Conservation (phyloP, 2,888 invertebrate genomes). For the Encarsia formosa region DNA sequence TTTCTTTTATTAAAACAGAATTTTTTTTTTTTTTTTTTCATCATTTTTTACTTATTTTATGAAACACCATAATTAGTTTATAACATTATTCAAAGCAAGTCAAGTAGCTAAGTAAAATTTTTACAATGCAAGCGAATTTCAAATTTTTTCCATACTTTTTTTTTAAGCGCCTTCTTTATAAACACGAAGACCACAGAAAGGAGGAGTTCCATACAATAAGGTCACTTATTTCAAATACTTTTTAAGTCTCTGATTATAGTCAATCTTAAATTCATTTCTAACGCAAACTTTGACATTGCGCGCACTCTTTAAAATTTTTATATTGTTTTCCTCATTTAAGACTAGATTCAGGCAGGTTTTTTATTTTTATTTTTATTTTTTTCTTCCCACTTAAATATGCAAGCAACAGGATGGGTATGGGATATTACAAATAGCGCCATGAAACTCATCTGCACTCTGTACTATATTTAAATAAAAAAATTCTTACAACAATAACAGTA, state of each 20-base stretch:
- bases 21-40: constrained; percentile 8
- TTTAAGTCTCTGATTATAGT: constrained; percentile 31
- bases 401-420: constrained; percentile 14
- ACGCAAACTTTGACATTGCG: constrained; percentile 22
- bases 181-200: constrained; percentile 28
- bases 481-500: too few species aligned
- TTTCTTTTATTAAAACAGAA: constrained; percentile 7
- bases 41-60: constrained; percentile 13
- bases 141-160: constrained; percentile 11
- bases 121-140: too few species aligned
- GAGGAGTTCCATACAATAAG: constrained; percentile 37
- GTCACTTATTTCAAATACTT: constrained; percentile 41
- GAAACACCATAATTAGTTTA: too few species aligned
- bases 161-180: constrained; percentile 10
- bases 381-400: constrained; percentile 14
- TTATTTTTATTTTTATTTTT: constrained; percentile 18
- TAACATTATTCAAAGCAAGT: too few species aligned
- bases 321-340: constrained; percentile 31
- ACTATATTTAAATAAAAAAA: too few species aligned
- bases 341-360: constrained; percentile 40
- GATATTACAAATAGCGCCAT: constrained; percentile 4
- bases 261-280: constrained; percentile 21
- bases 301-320: constrained; percentile 3
- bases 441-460: constrained; percentile 7
- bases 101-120: too few species aligned